Base-by-base conservation (phyloP, 2,888 invertebrate genomes). In the Macrophya annulata region DNA sequence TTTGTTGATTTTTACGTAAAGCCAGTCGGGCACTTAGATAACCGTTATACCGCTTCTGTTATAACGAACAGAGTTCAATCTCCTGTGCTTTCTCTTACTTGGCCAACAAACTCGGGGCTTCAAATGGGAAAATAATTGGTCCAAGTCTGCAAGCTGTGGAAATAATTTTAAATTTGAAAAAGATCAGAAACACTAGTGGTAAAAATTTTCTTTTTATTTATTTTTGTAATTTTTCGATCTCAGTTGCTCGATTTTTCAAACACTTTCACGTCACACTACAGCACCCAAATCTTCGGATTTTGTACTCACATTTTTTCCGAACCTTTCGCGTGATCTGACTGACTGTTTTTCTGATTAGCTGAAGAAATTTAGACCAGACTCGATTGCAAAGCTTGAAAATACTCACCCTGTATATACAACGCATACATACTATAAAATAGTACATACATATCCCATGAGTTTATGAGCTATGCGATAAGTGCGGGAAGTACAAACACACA, bases 381-480 rank as follows among this genome's bases (percentile, higher is more conserved):
- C 25, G 12, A 62, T 62, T 25, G 21, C 62, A 10, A 10, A 21
- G 8, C 21, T 62, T 25, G 62, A 10, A 21, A 12, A 25, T 12
- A 62, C 25, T 71, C 40, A 40, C 37, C 71, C 40, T 37, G 59
- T 37, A 21, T 21, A 21, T n/a, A n/a, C 17, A 15, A 21, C 31
- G 31, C 25, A n/a, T 55, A 8, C n/a, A 25, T 8, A 9, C 31
- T 55, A 12, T 37, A n/a, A 10, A 3, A n/a, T 76, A 15, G 25
- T 51, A 31, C 31, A 25, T 51, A 31, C 31, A 25, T 48, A 76
- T 51, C 76, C 9, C 76, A 25, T 55, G 21, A 76, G 25, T 1
- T 76, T 76, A 76, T 76, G 76, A 76, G 48, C 76, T 76, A 76
- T 31, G 48, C 48, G 76, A 76, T n/a, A n/a, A 62, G 2, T 76